Conservation (phyloP, 2,797 vertebrate genomes). For the Acanthurus lineatus region DNA sequence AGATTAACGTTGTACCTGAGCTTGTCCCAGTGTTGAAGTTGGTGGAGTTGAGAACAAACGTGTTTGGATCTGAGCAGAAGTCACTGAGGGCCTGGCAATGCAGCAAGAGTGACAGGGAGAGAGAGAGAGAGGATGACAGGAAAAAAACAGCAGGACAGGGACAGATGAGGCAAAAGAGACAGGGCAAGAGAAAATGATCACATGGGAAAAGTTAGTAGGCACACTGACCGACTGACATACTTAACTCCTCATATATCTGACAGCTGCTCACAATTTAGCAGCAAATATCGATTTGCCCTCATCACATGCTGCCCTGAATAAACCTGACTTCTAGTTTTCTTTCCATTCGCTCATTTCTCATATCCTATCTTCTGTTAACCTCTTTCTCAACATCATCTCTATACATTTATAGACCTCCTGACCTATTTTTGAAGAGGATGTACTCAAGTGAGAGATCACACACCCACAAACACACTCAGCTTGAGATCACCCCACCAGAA, state of each 20-base stretch:
- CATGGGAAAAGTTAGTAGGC: constrained; percentile 63
- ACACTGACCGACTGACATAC: constrained; percentile 83
- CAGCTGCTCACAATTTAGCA: constrained; percentile 28
- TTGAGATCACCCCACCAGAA: constrained; percentile 70
- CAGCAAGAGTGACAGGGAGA: constrained; percentile 37
- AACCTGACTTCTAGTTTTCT: constrained; percentile 19
- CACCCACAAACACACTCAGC: constrained; percentile 18
- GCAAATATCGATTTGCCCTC: constrained; percentile 69
- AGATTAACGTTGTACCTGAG: constrained; percentile 84
- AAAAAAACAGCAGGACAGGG: constrained; percentile 4
- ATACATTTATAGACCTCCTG: not conserved
- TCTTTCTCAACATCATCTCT: constrained; percentile 17
- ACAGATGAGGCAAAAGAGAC: constrained; percentile 36
- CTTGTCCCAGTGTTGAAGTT: constrained; percentile 89
- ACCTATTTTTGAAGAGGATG: constrained; percentile 15
- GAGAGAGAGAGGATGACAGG: constrained; percentile 38
- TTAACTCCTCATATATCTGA: constrained; percentile 63
- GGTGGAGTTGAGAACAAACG: constrained; percentile 91
- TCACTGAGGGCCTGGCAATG: constrained; percentile 90
- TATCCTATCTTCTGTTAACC: constrained; percentile 17
- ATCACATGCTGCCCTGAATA: constrained; percentile 44
- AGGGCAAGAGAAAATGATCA: constrained; percentile 41
- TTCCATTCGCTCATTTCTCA: constrained; percentile 35
- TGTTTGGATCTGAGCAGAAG: constrained; percentile 92
- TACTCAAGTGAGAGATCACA: constrained; percentile 1